phyloP scores from a whole-genome alignment of 2,888 invertebrate genomes.

The Cephonodes hylas region DNA sequence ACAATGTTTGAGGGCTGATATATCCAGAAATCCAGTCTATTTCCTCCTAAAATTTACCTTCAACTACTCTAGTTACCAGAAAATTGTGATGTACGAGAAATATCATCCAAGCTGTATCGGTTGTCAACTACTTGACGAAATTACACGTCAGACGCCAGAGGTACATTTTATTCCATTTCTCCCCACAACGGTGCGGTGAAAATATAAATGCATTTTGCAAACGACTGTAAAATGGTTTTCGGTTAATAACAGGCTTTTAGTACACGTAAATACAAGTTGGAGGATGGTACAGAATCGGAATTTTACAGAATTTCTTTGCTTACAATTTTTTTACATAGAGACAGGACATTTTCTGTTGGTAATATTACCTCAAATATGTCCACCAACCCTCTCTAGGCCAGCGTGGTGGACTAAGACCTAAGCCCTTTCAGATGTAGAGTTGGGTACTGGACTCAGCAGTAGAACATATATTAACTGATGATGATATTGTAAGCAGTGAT shows the following conservation, averaged over 20 bases:
- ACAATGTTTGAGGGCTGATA: too few relatives aligned
- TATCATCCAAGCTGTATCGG: not conserved
- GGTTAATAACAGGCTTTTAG: not conserved
- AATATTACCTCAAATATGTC: too few relatives aligned
- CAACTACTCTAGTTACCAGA: not conserved
- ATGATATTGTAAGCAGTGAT: too few relatives aligned
- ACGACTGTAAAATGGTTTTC: not conserved
- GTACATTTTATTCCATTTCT: not conserved
- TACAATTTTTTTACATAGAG: too few relatives aligned
- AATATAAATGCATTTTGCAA: slow-evolving; percentile 2
- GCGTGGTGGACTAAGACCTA: too few relatives aligned
- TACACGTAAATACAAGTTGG: not conserved
- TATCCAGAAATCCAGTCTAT: too few relatives aligned
- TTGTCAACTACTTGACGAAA: slow-evolving; percentile 7
- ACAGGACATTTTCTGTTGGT: too few relatives aligned
- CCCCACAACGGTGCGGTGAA: not conserved
- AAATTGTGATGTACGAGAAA: not conserved
- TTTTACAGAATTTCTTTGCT: not conserved
- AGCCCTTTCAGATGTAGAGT: too few relatives aligned
- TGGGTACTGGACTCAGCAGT: too few relatives aligned
- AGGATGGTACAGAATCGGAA: not conserved
- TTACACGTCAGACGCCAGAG: slow-evolving; percentile 9
- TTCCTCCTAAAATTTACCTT: too few relatives aligned
- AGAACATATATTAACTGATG: too few relatives aligned
- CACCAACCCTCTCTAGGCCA: too few relatives aligned